Evolutionary conservation across 2,113 vertebrate genomes (phyloP).

Genomic region (Peromyscus polionotus): DNA sequence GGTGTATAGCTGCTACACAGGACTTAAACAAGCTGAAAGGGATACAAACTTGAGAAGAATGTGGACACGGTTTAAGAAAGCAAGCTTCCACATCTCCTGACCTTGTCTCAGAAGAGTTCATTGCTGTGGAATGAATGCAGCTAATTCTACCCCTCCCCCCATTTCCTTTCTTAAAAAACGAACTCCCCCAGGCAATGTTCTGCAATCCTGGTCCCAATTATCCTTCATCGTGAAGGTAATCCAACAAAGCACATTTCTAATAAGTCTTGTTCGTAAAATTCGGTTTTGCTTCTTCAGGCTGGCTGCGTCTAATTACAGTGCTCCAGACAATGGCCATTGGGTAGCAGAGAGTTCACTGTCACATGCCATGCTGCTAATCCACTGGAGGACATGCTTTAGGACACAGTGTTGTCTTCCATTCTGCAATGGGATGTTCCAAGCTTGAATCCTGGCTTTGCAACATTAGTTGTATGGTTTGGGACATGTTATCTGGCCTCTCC

Average conservation of each 20-base stretch:
- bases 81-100: background rate
- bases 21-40: background rate
- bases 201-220: background rate
- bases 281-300: background rate
- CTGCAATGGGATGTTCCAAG: background rate
- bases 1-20: background rate
- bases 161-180: conserved; percentile 43
- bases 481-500: background rate
- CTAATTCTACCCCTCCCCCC: background rate
- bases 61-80: background rate
- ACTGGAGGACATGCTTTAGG: background rate
- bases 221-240: background rate
- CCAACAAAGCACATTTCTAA: background rate
- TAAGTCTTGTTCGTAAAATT: conserved; percentile 2
- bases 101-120: conserved; percentile 11
- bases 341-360: background rate
- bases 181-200: background rate
- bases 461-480: background rate
- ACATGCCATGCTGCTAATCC: background rate
- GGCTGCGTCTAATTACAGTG: background rate
- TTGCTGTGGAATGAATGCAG: background rate
- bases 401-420: background rate
- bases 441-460: background rate
- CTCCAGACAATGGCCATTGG: background rate
- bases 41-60: background rate